Evolutionary conservation across 2,888 invertebrate genomes (phyloP).

Genomic region (Horisme vitalbata): DNA sequence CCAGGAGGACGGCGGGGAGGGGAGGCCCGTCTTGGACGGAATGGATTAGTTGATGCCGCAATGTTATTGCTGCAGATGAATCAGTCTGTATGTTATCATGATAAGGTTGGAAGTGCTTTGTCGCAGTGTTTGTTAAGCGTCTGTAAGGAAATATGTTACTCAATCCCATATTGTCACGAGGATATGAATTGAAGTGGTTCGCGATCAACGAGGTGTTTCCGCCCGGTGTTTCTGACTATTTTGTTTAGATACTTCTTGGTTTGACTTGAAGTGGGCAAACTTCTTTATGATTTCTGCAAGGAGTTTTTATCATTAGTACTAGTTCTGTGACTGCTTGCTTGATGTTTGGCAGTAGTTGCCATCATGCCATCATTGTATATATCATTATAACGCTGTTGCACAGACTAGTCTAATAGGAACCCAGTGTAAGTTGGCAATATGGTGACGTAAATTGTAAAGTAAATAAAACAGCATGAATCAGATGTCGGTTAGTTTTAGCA

Average conservation of each 20-base stretch:
- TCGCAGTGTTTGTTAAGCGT: constrained; percentile 28
- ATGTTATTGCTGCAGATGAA: constrained; percentile 33
- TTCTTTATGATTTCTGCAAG: constrained; percentile 35
- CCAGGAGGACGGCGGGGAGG: constrained; percentile 31
- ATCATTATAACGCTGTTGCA: too few relatives aligned
- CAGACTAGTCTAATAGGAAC: too few relatives aligned
- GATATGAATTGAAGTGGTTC: constrained; percentile 80
- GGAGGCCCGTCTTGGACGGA: constrained; percentile 44
- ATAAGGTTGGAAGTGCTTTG: constrained; percentile 21
- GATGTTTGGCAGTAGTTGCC: too few relatives aligned
- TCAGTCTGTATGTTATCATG: background rate
- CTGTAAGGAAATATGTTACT: constrained; percentile 75
- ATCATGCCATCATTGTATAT: too few relatives aligned
- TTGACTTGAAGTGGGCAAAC: constrained; percentile 38
- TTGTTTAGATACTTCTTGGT: constrained; percentile 47
- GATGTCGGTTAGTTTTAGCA: constrained; percentile 21
- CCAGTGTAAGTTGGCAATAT: constrained; percentile 29
- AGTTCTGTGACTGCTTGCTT: constrained; percentile 5
- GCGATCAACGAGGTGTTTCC: constrained; percentile 80
- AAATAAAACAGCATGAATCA: constrained; percentile 32
- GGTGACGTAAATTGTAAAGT: constrained; percentile 38
- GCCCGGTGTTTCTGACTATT: constrained; percentile 64
- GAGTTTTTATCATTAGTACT: too few relatives aligned
- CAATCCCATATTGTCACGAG: constrained; percentile 78
- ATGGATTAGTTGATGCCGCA: constrained; percentile 34